Evolutionary conservation across 2,888 invertebrate genomes (phyloP), one percentile per base, ranked within the genome.

Genomic region (Meiosimyza platycephala): DNA sequence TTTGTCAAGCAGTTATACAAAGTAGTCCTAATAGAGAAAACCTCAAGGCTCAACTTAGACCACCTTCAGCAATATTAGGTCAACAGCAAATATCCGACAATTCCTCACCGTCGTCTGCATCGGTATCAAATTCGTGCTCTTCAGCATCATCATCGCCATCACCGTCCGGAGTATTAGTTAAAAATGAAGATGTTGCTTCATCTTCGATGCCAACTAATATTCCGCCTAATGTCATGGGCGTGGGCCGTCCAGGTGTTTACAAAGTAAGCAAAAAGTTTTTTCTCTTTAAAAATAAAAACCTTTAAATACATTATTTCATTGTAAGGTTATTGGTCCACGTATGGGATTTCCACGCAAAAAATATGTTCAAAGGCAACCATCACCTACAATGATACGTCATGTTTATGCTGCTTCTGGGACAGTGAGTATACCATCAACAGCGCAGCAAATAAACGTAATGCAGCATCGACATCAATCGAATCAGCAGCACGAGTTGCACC

Each of bases 1-100:
- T 98, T 80, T 95, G 95, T 82, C 94, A 94, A 87, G 94, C 94
- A 59, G 94, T 94, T n/a, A 95, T 98, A 77, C 96, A 96, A 88
- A 96, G 95, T 86, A 97, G 96, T 84, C 95, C 95, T 0, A 96
- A 96, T 88, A 90, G 96, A 18, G 95, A 96, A 84, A 95, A 95
- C 80, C 87, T 96, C 64, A 92, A 94, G 72, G 94, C 94, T 7
- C 96, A 96, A 84, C 87, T 96, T 79, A 93, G 95, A 77, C 95
- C 95, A 59, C 95, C 95, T 15, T 95, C 95, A 3, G 93, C 94
- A 74, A 89, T 94, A 75, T 88, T 94, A 67, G 82, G 76, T 62
- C 82, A 81, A 74, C 83, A 79, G 60, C 80, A 78, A 72, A 71
- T 72, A 54, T 62, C 72, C 2, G 50, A 51, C 13, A 68, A 51